These are phyloP conservation scores for Acrossocheilus wenchowensis DNA, from an alignment of 2,797 vertebrate genomes.

Conservation along the genomic window DNA sequence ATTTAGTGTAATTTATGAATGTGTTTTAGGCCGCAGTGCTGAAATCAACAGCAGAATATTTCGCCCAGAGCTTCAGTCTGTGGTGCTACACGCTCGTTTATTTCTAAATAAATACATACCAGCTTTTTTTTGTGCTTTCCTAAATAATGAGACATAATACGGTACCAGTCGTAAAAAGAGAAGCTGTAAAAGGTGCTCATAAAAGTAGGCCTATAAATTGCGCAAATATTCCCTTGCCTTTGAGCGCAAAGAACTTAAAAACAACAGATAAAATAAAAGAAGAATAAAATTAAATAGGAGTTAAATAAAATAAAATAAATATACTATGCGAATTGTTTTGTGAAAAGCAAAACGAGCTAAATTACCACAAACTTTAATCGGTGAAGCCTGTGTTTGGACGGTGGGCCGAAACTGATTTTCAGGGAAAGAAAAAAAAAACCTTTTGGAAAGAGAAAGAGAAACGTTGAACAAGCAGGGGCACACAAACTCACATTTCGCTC, in stretches of 20 bases:
- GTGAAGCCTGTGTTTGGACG: background rate
- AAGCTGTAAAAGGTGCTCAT: conserved; percentile 8
- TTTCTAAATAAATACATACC: conserved; percentile 11
- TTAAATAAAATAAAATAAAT: background rate
- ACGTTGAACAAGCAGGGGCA: background rate
- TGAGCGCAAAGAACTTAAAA: background rate
- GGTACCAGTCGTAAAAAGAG: conserved; percentile 16
- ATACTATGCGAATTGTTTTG: background rate
- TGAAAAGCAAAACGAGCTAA: background rate
- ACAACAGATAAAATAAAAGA: background rate
- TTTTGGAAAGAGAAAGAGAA: background rate
- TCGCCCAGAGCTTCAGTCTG: background rate
- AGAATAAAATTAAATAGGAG: background rate
- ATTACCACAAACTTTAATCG: background rate
- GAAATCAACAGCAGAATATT: conserved; percentile 15
- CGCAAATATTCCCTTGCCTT: background rate
- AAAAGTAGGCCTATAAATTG: conserved; percentile 7
- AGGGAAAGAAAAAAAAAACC: background rate
- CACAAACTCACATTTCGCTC: background rate
- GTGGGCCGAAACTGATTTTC: conserved; percentile 13
- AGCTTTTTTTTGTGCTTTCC: background rate
- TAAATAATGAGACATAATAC: conserved; percentile 15
- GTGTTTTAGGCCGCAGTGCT: conserved; percentile 31
- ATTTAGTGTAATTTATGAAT: background rate
- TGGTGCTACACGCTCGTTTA: background rate